These are phyloP conservation scores for Radopholus similis DNA, from an alignment of 1,140 invertebrate species.

Conservation along the genomic window DNA sequence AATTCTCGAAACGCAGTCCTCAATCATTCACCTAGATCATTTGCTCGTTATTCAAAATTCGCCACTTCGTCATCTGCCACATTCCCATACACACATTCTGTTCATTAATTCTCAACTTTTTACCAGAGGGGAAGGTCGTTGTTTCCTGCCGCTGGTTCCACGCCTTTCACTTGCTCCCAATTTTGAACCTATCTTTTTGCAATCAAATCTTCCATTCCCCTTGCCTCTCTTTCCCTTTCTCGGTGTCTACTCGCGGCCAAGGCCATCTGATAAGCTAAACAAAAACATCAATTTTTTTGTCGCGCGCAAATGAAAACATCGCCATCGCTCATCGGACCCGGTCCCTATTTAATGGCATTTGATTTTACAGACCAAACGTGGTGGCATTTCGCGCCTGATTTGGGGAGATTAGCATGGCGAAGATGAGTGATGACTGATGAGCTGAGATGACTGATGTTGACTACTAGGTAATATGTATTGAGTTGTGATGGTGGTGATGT, in stretches of 20 bases:
- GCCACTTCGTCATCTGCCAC: no score
- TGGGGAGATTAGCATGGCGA: no score
- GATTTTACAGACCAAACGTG: no score
- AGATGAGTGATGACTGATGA: no score
- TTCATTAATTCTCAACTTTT: neutral
- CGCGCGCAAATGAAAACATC: neutral
- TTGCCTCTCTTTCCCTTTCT: neutral
- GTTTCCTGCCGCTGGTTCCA: neutral
- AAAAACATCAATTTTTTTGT: constrained; percentile 2
- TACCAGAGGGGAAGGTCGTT: no score
- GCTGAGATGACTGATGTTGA: no score
- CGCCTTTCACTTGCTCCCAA: neutral
- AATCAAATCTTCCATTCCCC: neutral
- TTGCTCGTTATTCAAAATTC: no score
- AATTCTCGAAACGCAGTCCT: no score
- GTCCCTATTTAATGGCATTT: neutral
- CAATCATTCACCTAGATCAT: no score
- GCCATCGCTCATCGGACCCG: neutral
- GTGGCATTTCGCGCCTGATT: no score
- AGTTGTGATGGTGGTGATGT: no score
- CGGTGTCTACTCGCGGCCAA: neutral
- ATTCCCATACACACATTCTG: neutral
- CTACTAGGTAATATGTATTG: no score
- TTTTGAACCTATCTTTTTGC: constrained; percentile 1
- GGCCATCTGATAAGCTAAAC: constrained; percentile 5